Conservation (phyloP, 2,113 vertebrate species). For the Hystrix brachyura region DNA sequence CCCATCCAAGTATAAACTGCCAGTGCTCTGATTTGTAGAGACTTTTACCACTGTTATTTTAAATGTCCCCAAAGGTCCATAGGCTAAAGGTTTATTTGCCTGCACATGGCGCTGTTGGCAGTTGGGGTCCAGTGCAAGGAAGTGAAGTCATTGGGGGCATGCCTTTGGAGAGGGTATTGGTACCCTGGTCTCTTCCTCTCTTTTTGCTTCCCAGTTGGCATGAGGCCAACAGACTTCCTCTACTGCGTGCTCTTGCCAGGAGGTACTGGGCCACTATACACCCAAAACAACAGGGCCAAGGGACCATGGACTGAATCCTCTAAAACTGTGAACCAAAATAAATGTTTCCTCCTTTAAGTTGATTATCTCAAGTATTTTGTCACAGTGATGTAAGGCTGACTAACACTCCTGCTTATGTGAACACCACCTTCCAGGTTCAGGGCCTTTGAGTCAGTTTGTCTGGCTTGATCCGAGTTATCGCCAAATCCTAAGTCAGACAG, state of each 20-base stretch:
- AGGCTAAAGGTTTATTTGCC: background rate
- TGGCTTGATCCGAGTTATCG: background rate
- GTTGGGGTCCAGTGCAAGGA: background rate
- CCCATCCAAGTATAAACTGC: background rate
- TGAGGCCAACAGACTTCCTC: background rate
- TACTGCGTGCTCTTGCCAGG: too few species aligned
- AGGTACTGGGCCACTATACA: background rate
- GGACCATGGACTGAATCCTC: background rate
- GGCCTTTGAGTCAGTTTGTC: background rate
- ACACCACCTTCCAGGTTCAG: rapidly evolving
- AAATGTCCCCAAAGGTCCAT: too few species aligned
- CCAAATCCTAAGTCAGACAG: background rate
- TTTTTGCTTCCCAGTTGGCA: background rate
- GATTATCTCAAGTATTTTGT: background rate
- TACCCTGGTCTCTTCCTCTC: background rate
- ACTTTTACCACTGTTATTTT: background rate
- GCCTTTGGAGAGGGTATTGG: background rate
- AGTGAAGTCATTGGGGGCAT: background rate
- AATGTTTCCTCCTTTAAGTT: background rate
- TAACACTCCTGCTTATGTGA: too few species aligned
- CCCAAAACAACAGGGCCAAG: background rate
- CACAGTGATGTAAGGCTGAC: background rate
- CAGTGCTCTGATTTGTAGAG: background rate
- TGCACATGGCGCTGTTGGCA: background rate
- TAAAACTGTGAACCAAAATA: background rate